phyloP scores from a whole-genome alignment of 2,888 invertebrate genomes.

The Nematopogon swammerdamellus region DNA sequence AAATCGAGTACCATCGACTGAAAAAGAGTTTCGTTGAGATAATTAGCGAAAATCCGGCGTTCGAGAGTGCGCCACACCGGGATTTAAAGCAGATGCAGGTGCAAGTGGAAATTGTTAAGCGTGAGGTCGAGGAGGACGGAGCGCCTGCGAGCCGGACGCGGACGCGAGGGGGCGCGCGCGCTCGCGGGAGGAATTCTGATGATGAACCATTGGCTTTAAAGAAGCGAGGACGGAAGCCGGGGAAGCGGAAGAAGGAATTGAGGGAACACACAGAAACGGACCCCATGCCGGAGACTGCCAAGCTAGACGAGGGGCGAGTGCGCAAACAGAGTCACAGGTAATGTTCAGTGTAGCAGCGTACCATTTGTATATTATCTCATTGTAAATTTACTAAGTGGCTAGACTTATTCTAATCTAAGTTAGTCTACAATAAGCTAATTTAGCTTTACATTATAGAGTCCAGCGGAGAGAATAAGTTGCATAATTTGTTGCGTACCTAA shows the following conservation, averaged over 20 bases:
- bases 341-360: not conserved
- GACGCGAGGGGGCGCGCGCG: no score
- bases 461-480: no score
- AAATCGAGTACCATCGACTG: conserved; percentile 33
- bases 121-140: not conserved
- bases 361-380: no score
- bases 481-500: no score
- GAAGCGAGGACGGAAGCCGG: conserved; percentile 26
- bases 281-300: conserved; percentile 14
- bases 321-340: no score
- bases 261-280: conserved; percentile 17
- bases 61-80: conserved; percentile 16
- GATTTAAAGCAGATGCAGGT: conserved; percentile 19
- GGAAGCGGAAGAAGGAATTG: conserved; percentile 31
- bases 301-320: no score
- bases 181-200: conserved; percentile 23
- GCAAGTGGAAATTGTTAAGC: conserved; percentile 1
- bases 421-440: no score
- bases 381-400: no score
- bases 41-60: conserved; percentile 36
- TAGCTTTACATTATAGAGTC: no score
- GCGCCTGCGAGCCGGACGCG: no score
- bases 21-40: conserved; percentile 37
- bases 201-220: conserved; percentile 38
- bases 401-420: no score